Base-by-base conservation (phyloP, 2,888 invertebrate species). In the Pasiphila rectangulata region DNA sequence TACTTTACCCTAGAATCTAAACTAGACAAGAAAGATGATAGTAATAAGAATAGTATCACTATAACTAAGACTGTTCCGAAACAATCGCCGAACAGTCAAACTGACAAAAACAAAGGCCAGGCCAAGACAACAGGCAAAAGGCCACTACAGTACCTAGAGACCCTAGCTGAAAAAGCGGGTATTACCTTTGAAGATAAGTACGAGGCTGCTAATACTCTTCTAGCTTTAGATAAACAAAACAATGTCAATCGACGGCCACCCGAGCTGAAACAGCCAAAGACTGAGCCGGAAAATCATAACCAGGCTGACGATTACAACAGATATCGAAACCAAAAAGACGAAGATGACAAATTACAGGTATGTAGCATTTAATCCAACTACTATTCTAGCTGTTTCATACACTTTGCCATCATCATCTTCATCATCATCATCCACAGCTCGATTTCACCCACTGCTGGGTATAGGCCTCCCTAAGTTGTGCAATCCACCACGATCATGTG, bases 171-270 rank as follows among this genome's bases (percentile, higher is more conserved):
- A 67, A 93, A 93, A 61, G 93, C 93, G 38, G 93, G 93, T 1
- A 93, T 93, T 7, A 93, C 93, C 10, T 92, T 93, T 66, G 93
- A 93, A 70, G 93, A 93, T 72, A 93, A 93, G 75, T 93, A 93
- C 87, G 93, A 93, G 75, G 92, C 92, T 49, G 92, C 93, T 2
- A 92, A 91, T 60, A 92, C 90, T 45, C 75, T 92, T 64, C 72
- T 91, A 61, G 92, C 92, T 55, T 82, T 93, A 77, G 93, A 93
- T 67, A 92, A 91, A 67, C 90, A 90, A 57, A 91, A 91, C 65
- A 90, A 76, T 61, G 81, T 84, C 49, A 82, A 70, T 48, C 69
- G 79, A 51, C 76, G 85, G 58, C 72, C 80, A n/a, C 69, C 66
- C 0, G 86, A 87, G 24, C 51, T 85, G 2, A 87, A 87, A 61